A percentile compares a stretch with the other conserved stretches of the same genome.
Conservation (phyloP, 2,888 invertebrate species). For the Leptopilina syphax region DNA sequence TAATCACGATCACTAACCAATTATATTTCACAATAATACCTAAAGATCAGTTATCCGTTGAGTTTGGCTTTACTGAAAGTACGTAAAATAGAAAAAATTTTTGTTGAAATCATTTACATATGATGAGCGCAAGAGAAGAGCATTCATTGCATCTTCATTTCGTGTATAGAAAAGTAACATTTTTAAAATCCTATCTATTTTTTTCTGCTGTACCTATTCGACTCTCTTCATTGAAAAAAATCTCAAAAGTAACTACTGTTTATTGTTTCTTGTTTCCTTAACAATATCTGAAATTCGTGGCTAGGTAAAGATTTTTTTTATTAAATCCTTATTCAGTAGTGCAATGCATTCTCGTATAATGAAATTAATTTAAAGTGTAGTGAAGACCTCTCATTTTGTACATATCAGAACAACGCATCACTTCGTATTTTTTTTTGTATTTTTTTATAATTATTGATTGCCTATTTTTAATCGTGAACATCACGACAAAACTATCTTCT, state of each 20-base stretch:
- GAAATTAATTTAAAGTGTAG: conserved; percentile 18
- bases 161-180: conserved; percentile 48
- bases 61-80: conserved; percentile 56
- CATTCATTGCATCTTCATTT: conserved; percentile 36
- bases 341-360: neutral
- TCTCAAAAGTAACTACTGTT: conserved; percentile 33
- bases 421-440: neutral
- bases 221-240: neutral
- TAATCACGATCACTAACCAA: conserved; percentile 58
- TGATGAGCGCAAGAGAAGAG: conserved; percentile 43
- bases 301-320: conserved; percentile 8
- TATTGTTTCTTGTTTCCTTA: neutral
- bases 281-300: conserved; percentile 25
- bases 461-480: conserved; percentile 22
- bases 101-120: conserved; percentile 63
- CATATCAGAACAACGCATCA: conserved; percentile 8
- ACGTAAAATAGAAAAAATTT: conserved; percentile 65
- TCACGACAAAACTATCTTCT: conserved; percentile 12
- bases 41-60: conserved; percentile 54
- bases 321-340: neutral
- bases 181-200: conserved; percentile 35
- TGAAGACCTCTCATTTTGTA: conserved; percentile 33
- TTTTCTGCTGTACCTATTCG: conserved; percentile 23
- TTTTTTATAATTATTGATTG: neutral
- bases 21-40: conserved; percentile 58